Evolutionary conservation across 2,888 invertebrate species (phyloP).

Genomic region (Sinotaia quadrata): DNA sequence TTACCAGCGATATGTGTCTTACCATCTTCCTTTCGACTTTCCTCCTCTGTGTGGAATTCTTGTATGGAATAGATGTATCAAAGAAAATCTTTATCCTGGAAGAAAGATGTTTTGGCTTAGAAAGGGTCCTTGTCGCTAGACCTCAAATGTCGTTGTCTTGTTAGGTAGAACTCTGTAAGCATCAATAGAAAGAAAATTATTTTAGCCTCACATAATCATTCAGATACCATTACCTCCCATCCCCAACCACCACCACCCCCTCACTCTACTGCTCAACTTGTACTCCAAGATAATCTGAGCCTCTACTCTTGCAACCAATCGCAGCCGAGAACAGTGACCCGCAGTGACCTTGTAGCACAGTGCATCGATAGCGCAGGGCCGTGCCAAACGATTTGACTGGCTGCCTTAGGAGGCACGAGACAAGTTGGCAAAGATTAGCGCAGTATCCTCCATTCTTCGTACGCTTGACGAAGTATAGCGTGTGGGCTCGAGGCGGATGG

Average conservation of each 20-base stretch:
- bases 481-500: not conserved
- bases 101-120: too few relatives aligned
- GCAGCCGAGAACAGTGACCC: conserved; percentile 5
- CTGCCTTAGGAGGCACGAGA: not conserved
- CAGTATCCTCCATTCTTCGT: not conserved
- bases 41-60: too few relatives aligned
- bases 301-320: conserved; percentile 24
- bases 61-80: too few relatives aligned
- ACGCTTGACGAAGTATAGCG: not conserved
- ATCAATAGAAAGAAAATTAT: conserved; percentile 39
- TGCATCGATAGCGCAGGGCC: conserved; percentile 4
- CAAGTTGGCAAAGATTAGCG: not conserved
- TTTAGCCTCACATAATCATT: conserved; percentile 41
- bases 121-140: too few relatives aligned
- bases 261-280: not conserved
- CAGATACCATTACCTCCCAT: conserved; percentile 6
- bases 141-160: conserved; percentile 20
- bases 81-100: too few relatives aligned
- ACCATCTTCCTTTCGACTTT: too few relatives aligned
- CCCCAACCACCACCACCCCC: conserved; percentile 1
- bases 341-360: conserved; percentile 13
- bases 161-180: conserved; percentile 35
- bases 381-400: conserved; percentile 10
- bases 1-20: too few relatives aligned
- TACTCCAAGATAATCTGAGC: not conserved